phyloP scores from a whole-genome alignment of 92 coral and sea anemone genomes.

The Parazoanthus atlanticus region DNA sequence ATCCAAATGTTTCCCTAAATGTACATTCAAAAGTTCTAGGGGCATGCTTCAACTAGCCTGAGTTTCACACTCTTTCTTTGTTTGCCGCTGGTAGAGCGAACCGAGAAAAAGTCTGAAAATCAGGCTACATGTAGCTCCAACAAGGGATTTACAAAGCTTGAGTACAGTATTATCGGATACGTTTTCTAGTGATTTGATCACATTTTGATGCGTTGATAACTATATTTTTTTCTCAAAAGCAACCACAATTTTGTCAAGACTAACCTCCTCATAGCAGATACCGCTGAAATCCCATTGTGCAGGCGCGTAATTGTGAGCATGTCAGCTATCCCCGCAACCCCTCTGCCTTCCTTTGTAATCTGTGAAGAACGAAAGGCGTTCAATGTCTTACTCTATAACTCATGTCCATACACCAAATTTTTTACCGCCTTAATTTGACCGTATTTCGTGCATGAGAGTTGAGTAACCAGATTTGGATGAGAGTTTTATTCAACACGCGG shows the following conservation, averaged over 20 bases:
- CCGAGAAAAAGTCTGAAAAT: too few species aligned
- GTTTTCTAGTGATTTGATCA: background rate
- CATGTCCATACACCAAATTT: too few species aligned
- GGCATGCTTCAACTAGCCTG: background rate
- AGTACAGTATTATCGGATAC: background rate
- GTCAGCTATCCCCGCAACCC: constrained; percentile 80
- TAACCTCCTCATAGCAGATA: constrained; percentile 87
- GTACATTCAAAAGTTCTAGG: background rate
- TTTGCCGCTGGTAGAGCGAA: too few species aligned
- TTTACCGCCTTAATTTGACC: too few species aligned
- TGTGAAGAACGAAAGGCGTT: constrained; percentile 10
- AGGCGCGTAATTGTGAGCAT: constrained; percentile 88
- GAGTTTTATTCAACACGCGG: too few species aligned
- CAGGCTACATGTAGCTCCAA: background rate
- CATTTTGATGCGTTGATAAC: background rate
- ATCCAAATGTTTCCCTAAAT: background rate
- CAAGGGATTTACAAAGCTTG: background rate
- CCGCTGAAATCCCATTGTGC: constrained; percentile 81
- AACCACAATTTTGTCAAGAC: background rate
- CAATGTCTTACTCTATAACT: background rate
- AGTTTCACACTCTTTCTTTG: background rate
- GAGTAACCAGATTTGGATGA: too few species aligned
- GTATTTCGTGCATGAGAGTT: too few species aligned
- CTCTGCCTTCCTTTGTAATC: constrained; percentile 91
- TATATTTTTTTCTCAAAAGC: too few species aligned